These are phyloP conservation scores for Gobiocypris rarus DNA, from an alignment of 2,113 vertebrate genomes.

Conservation along the genomic window DNA sequence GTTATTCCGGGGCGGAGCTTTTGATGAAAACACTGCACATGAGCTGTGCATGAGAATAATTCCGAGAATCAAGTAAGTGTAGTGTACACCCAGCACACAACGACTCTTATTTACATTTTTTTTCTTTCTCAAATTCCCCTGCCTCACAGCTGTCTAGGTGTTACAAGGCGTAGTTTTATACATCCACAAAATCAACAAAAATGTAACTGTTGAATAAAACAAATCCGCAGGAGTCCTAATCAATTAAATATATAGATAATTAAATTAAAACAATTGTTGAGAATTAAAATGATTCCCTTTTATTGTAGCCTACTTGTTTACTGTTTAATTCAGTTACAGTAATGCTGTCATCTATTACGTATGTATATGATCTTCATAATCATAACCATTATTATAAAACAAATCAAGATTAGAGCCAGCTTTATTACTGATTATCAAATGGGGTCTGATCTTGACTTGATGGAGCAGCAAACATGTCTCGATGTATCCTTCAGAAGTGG, in stretches of 20 bases:
- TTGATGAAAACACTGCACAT: neutral
- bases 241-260: too few relatives aligned
- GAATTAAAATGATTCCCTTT: neutral
- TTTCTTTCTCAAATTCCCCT: neutral
- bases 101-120: neutral
- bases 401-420: neutral
- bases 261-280: neutral
- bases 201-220: neutral
- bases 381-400: neutral
- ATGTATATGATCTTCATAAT: neutral
- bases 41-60: neutral
- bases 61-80: neutral
- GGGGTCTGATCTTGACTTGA: neutral
- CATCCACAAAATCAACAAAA: neutral
- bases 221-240: neutral
- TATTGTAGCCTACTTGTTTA: neutral
- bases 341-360: neutral
- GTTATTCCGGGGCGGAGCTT: constrained; percentile 22
- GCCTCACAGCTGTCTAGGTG: neutral
- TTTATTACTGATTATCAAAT: neutral
- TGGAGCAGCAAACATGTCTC: too few relatives aligned
- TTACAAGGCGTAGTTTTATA: neutral
- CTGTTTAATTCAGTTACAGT: neutral
- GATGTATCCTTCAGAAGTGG: constrained; percentile 1
- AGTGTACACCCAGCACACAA: neutral